phyloP scores from a whole-genome alignment of 2,113 vertebrate genomes.

The Nesoenas mayeri region DNA sequence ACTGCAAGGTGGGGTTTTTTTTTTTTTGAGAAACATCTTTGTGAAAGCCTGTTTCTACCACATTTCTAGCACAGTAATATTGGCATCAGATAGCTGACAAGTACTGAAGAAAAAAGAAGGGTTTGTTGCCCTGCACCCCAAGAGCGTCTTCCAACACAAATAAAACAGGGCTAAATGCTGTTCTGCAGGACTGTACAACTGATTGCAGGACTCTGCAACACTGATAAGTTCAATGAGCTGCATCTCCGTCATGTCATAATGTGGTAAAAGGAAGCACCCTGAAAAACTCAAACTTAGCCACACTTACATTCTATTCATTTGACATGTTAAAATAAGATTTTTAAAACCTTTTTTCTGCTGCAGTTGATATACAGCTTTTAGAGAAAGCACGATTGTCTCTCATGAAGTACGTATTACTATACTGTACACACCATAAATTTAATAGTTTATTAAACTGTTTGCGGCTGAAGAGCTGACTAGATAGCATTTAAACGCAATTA shows the following conservation, averaged over 20 bases:
- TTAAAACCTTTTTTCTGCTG: background rate
- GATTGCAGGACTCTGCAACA: background rate
- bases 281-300: slow-evolving; percentile 4
- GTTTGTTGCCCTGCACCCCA: background rate
- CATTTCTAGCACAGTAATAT: background rate
- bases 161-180: background rate
- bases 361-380: background rate
- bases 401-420: background rate
- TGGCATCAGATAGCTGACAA: background rate
- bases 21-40: background rate
- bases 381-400: background rate
- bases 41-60: background rate
- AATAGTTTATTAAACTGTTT: background rate
- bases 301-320: slow-evolving; percentile 19
- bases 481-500: background rate
- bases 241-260: background rate
- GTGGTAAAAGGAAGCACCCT: slow-evolving; percentile 38
- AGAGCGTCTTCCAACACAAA: background rate
- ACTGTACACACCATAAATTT: background rate
- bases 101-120: background rate
- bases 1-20: background rate
- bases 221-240: slow-evolving; percentile 13
- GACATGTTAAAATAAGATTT: background rate
- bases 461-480: slow-evolving; percentile 13
- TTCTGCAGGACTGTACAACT: background rate